Base-by-base conservation (phyloP, 2,797 vertebrate species). In the Apodemus agrarius region DNA sequence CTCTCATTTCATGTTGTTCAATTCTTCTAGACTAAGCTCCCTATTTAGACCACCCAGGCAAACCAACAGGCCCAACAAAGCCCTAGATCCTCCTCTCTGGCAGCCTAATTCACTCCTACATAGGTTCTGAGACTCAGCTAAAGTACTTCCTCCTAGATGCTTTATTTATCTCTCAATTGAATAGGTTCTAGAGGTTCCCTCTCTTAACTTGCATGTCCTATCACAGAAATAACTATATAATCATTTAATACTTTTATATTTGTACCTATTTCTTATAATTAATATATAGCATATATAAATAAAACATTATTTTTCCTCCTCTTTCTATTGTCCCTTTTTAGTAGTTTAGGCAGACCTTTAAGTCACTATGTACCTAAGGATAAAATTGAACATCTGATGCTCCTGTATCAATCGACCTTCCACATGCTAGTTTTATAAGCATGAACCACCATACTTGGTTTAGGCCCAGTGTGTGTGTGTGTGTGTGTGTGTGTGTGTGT, bases 131-230 rank as follows among this genome's bases (percentile, higher is more conserved):
- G 57, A 89, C 37, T 94, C 87, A 93, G 79, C 82, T 93, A 63
- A 95, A 69, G 76, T 96, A 91, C 46, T 97, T 97, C 88, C 92
- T 83, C 89, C 59, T 80, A 83, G 72, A 92, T 92, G 85, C 82
- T 96, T 94, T 93, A 94, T 90, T 96, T 97, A 97, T 95, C 69
- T 43, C 74, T 90, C 54, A 83, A 40, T 34, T 89, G 54, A 91
- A 80, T 24, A 93, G 74, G 78, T 90, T 59, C 34, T 63, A 95
- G 78, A 61, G 29, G 40, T 43, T 91, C 37, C 69, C 74, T 88
- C 43, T 54, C 40, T 82, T 82, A 94, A 94, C 29, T 37, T 91
- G 37, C 43, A 43, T 26, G 54, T 63, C 72, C 37, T 84, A 86
- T 89, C 67, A 76, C 6, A 91, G 12, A 49, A 95, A 69, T 63